These are phyloP conservation scores for Schizaphis graminum DNA, from an alignment of 2,888 invertebrate species.

Conservation along the genomic window DNA sequence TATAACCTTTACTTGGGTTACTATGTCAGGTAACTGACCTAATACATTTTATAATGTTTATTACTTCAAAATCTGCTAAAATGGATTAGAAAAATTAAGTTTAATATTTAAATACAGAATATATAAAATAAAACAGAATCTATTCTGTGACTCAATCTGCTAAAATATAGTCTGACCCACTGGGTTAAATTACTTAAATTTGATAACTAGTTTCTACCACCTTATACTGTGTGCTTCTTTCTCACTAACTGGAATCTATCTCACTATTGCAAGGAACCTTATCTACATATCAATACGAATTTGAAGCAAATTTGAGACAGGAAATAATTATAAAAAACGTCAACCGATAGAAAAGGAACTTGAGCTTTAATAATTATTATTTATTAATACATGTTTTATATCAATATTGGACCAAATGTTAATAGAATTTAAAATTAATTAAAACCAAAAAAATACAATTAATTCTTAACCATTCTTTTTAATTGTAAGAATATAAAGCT, in stretches of 20 bases:
- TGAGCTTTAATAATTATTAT: not conserved
- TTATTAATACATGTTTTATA: not conserved
- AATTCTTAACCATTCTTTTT: not conserved
- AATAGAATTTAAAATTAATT: not conserved
- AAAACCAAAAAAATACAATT: not conserved
- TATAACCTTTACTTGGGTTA: not conserved
- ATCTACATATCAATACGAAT: not conserved
- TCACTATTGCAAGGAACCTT: not conserved
- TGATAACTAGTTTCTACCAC: not conserved
- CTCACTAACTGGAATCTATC: not conserved
- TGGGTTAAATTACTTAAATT: too few species aligned
- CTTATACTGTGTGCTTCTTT: not conserved
- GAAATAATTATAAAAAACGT: not conserved
- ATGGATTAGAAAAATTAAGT: too few species aligned
- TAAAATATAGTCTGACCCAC: too few species aligned
- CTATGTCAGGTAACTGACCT: too few species aligned
- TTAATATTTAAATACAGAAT: too few species aligned
- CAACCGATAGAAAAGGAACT: not conserved
- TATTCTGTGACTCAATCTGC: too few species aligned
- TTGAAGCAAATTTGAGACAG: not conserved
- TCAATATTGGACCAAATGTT: not conserved
- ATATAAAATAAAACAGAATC: too few species aligned
- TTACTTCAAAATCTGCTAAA: too few species aligned
- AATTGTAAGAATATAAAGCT: not conserved
- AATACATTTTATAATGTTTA: too few species aligned